Percentiles rank a stretch among this genome's conserved stretches.
Evolutionary conservation across 2,888 invertebrate genomes (phyloP).

Genomic region (Phyto melanocephala): DNA sequence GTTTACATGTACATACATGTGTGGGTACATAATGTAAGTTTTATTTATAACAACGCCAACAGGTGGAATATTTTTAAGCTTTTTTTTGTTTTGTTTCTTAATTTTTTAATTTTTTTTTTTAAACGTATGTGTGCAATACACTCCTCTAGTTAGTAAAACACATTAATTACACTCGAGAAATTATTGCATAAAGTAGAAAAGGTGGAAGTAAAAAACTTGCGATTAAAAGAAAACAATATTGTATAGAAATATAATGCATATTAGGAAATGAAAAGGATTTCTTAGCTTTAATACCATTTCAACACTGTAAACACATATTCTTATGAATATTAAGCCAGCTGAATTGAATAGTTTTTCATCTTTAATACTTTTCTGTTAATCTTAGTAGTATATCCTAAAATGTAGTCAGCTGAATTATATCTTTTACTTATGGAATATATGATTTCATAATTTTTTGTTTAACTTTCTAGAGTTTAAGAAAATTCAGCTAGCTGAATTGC

Average conservation of each 20-base stretch:
- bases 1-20: neutral
- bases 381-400: too few species aligned
- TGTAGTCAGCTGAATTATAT: too few species aligned
- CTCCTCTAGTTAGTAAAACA: slow-evolving; percentile 15
- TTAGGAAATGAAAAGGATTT: too few species aligned
- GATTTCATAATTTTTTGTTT: too few species aligned
- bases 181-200: too few species aligned
- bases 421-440: too few species aligned
- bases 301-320: too few species aligned
- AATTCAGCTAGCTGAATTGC: neutral
- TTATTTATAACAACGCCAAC: slow-evolving; percentile 47
- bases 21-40: neutral
- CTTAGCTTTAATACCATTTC: too few species aligned
- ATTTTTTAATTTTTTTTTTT: slow-evolving; percentile 3
- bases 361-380: too few species aligned
- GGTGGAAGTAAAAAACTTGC: neutral
- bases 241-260: neutral
- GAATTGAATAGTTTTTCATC: neutral
- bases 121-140: slow-evolving; percentile 40
- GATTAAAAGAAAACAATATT: neutral
- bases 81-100: slow-evolving; percentile 12
- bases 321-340: slow-evolving; percentile 5
- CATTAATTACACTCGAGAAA: slow-evolving; percentile 31
- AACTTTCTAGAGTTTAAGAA: too few species aligned
- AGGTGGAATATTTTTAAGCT: slow-evolving; percentile 58